Evolutionary conservation across 2,888 invertebrate genomes (phyloP).

Genomic region (Emmelina monodactyla): DNA sequence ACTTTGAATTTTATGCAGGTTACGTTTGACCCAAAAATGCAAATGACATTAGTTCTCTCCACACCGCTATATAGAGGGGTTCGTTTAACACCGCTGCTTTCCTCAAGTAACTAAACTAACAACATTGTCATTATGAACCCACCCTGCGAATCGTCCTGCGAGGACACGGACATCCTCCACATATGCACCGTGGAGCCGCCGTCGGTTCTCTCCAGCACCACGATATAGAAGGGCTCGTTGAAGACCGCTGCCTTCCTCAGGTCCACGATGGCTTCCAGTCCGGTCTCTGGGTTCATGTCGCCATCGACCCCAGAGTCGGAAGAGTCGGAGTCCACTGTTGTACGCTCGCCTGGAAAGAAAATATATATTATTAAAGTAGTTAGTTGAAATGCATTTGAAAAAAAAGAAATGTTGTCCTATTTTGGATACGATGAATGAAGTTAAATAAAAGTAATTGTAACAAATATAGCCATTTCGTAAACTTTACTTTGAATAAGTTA

Average conservation of each 20-base stretch:
- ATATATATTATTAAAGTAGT: too few species aligned
- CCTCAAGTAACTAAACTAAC: too few species aligned
- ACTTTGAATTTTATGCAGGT: too few species aligned
- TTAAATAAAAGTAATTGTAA: too few species aligned
- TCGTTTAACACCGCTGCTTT: slow-evolving; percentile 89
- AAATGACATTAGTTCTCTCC: slow-evolving; percentile 83
- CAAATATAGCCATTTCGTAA: too few species aligned
- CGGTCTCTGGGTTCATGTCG: slow-evolving; percentile 67
- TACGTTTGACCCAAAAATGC: too few species aligned
- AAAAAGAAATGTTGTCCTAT: too few species aligned
- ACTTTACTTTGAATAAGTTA: too few species aligned
- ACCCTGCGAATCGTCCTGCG: slow-evolving; percentile 65
- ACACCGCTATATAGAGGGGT: slow-evolving; percentile 94
- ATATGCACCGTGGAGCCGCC: slow-evolving; percentile 90
- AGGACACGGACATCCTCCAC: slow-evolving; percentile 94
- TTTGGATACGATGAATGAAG: too few species aligned
- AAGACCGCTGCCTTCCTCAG: slow-evolving; percentile 85
- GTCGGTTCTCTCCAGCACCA: slow-evolving; percentile 86
- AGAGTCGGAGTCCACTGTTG: slow-evolving; percentile 34
- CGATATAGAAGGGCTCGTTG: slow-evolving; percentile 95
- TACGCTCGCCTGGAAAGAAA: slow-evolving; percentile 39
- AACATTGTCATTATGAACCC: too few species aligned
- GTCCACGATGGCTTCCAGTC: slow-evolving; percentile 88
- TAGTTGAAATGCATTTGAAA: too few species aligned
- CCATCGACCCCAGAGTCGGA: slow-evolving; percentile 39